A percentile compares a stretch with the other conserved stretches of the same genome.
phyloP scores from a whole-genome alignment of 2,797 vertebrate species.

The Acipenser ruthenus region DNA sequence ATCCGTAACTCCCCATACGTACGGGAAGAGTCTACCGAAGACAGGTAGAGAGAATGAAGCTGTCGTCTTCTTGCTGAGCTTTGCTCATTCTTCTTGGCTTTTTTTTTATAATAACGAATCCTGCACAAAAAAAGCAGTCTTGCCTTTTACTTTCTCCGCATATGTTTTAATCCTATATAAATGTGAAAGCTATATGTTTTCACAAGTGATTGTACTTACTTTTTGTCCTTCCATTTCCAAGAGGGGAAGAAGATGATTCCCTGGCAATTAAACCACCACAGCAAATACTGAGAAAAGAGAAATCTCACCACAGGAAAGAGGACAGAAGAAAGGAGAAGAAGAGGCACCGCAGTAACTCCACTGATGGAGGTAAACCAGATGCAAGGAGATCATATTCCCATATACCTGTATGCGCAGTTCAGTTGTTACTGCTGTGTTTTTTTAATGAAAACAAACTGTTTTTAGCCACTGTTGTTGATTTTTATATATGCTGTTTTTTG shows the following conservation, averaged over 20 bases:
- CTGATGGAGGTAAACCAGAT: constrained; percentile 68
- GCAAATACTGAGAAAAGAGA: constrained; percentile 90
- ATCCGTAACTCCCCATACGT: constrained; percentile 91
- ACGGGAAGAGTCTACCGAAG: constrained; percentile 87
- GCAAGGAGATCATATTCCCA: too few species aligned
- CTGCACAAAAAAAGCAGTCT: neutral
- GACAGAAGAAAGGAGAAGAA: constrained; percentile 96
- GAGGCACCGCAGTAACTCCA: constrained; percentile 81
- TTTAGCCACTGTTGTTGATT: too few species aligned
- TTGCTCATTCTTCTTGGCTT: neutral
- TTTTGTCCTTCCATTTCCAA: constrained; percentile 31
- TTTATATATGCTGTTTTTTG: neutral
- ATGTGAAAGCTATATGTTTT: neutral
- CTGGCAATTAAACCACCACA: constrained; percentile 94
- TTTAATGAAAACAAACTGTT: too few species aligned
- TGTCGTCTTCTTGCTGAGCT: neutral
- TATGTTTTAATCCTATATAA: neutral
- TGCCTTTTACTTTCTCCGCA: neutral
- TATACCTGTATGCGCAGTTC: too few species aligned
- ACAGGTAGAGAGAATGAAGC: constrained; percentile 60
- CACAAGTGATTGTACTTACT: neutral
- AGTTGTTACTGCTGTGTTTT: too few species aligned
- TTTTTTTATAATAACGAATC: constrained; percentile 7
- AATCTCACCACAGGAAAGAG: constrained; percentile 91
- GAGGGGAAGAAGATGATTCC: constrained; percentile 93